Evolutionary conservation across 1,140 invertebrate genomes (phyloP), one percentile per base, ranked within the genome.

Genomic region (Ostrea edulis): DNA sequence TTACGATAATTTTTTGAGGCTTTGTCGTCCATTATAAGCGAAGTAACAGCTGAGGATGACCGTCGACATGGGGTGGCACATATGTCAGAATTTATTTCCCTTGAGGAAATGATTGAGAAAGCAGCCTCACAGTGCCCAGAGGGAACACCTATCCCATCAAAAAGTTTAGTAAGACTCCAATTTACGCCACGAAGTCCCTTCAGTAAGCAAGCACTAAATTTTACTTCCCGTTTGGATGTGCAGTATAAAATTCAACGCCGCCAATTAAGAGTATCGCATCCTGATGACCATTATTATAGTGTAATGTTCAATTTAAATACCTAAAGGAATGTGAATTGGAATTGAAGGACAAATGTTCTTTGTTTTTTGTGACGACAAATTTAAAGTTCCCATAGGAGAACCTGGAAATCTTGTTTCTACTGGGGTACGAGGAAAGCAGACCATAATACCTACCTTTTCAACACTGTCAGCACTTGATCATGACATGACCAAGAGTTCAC

Each of bases 201-300:
- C 62, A 20, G 85, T 8, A 22, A 89, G 12, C 11, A 71, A 82
- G 87, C 91, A 58, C 54, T 83, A 22, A 85, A 82, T 54, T 90
- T 91, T 55, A 91, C 91, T n/a, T 86, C 54, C 0, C 68, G 51
- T 12, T 53, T 90, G 0, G 8, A 65, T 35, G 88, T 89, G 0
- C 91, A 91, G 62, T 90, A 90, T 62, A 91, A 91, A 81, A 91
- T 91, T 71, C 91, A 90, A 68, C 9, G 88, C 4, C 77, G 89
- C 5, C 89, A 90, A 53, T 62, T 91, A 0, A 11, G 88, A 25
- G 8, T 85, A 8, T 8, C 35, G 20, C 89, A 91, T 87, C 53
- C 62, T 12, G 91, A 91, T 88, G 82, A 86, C 1, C 91, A 91
- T 86, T 91, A 85, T 58, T n/a, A n/a, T n/a, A n/a, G n/a, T 90